Percentiles rank a stretch among this genome's conserved stretches.
Conservation (phyloP, 2,888 invertebrate genomes). For the Pandemis heparana region DNA sequence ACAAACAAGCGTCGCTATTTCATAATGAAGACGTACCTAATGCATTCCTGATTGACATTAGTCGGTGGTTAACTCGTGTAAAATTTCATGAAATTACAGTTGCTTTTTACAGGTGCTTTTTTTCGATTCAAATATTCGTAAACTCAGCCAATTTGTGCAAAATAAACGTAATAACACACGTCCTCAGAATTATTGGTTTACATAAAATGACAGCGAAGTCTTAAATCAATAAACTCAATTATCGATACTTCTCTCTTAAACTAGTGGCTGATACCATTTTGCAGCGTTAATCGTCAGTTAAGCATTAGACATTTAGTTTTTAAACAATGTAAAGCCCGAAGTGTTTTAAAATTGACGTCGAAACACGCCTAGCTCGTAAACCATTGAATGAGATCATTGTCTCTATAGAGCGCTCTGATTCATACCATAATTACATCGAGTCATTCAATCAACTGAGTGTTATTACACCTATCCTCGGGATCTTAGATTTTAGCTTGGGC, state of each 20-base stretch:
- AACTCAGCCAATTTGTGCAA: too few species aligned
- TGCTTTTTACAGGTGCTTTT: too few species aligned
- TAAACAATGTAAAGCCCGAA: neutral
- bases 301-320: too few species aligned
- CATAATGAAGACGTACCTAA: conserved; percentile 41
- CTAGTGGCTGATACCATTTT: too few species aligned
- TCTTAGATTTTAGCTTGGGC: conserved; percentile 40
- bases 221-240: too few species aligned
- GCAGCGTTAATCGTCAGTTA: too few species aligned
- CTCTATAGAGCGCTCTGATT: conserved; percentile 58
- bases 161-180: too few species aligned
- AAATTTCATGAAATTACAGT: too few species aligned
- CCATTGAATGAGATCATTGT: conserved; percentile 62
- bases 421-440: conserved; percentile 52
- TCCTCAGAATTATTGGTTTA: too few species aligned
- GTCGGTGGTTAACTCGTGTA: neutral
- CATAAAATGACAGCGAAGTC: too few species aligned
- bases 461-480: conserved; percentile 52
- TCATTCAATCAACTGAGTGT: conserved; percentile 52
- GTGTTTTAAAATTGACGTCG: conserved; percentile 20
- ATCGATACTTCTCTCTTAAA: too few species aligned
- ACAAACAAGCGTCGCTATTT: conserved; percentile 20
- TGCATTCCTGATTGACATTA: conserved; percentile 35
- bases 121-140: too few species aligned
- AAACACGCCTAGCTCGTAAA: conserved; percentile 40